A percentile compares a stretch with the other conserved stretches of the same genome.
Conservation (phyloP, 2,888 invertebrate genomes). For the Andrena hattorfiana region DNA sequence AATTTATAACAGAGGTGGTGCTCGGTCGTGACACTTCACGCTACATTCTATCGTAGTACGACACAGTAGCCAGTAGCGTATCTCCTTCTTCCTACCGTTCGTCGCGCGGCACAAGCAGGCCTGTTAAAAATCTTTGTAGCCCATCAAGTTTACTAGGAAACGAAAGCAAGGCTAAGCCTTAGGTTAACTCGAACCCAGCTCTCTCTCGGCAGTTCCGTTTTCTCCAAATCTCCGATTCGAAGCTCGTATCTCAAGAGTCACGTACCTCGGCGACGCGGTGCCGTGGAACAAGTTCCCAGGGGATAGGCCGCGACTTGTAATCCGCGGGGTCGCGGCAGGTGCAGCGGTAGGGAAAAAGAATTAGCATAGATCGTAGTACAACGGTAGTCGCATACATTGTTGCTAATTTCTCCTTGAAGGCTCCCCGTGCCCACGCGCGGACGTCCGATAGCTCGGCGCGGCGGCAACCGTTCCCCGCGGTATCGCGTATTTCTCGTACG, state of each 20-base stretch:
- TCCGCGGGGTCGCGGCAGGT: not conserved
- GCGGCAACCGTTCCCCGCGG: slow-evolving; percentile 27
- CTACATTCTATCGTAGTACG: not conserved
- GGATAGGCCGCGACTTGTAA: not conserved
- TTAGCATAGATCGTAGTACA: slow-evolving; percentile 44
- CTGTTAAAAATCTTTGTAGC: not conserved
- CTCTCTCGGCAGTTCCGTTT: not conserved
- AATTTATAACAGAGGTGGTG: not conserved
- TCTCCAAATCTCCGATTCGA: not conserved
- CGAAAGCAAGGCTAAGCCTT: not conserved
- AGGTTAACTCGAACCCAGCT: not conserved
- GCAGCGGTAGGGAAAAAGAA: slow-evolving; percentile 20
- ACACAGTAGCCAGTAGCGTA: not conserved
- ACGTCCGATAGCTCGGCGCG: slow-evolving; percentile 9
- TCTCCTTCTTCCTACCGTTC: not conserved
- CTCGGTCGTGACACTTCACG: not conserved
- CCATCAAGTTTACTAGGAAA: not conserved
- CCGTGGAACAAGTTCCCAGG: not conserved
- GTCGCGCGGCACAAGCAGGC: not conserved
- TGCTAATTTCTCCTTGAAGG: slow-evolving; percentile 34
- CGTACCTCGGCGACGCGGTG: not conserved
- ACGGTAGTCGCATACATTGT: slow-evolving; percentile 30
- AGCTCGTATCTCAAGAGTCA: not conserved
- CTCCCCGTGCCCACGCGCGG: slow-evolving; percentile 18
- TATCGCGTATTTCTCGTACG: slow-evolving; percentile 31